These are phyloP conservation scores for Cinara cedri DNA, from an alignment of 2,888 invertebrate genomes.

Conservation along the genomic window DNA sequence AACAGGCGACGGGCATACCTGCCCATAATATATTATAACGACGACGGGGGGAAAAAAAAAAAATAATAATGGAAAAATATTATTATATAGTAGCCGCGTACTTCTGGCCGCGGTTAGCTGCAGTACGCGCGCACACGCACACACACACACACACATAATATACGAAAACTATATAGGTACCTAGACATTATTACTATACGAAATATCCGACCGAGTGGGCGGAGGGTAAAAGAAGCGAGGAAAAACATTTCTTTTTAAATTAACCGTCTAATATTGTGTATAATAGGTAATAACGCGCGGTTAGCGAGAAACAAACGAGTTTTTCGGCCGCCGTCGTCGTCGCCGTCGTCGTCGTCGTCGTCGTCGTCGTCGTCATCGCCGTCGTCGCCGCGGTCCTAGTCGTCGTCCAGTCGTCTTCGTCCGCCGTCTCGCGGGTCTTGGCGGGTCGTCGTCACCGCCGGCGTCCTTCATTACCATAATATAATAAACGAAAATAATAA, in stretches of 20 bases:
- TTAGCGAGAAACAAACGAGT: not conserved
- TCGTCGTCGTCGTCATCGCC: not conserved
- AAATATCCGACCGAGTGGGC: not conserved
- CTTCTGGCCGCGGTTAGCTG: no score
- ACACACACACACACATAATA: no score
- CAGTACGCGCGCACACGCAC: no score
- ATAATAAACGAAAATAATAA: slow-evolving; percentile 45
- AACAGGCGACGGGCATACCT: no score
- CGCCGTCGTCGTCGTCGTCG: not conserved
- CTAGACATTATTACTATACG: no score
- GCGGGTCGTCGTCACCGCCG: not conserved
- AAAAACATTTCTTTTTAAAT: slow-evolving; percentile 14
- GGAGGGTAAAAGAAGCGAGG: slow-evolving; percentile 6
- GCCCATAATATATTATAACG: no score
- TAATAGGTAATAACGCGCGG: slow-evolving; percentile 20
- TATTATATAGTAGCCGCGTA: no score
- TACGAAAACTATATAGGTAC: no score
- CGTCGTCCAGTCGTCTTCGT: not conserved
- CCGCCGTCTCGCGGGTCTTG: not conserved
- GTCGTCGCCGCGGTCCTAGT: not conserved
- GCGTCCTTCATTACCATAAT: slow-evolving; percentile 48
- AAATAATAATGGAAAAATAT: no score
- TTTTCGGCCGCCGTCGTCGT: not conserved
- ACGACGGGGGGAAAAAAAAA: no score
- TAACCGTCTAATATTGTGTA: not conserved